These are phyloP conservation scores for Thryonomys swinderianus DNA, from an alignment of 2,113 vertebrate species.

Conservation along the genomic window DNA sequence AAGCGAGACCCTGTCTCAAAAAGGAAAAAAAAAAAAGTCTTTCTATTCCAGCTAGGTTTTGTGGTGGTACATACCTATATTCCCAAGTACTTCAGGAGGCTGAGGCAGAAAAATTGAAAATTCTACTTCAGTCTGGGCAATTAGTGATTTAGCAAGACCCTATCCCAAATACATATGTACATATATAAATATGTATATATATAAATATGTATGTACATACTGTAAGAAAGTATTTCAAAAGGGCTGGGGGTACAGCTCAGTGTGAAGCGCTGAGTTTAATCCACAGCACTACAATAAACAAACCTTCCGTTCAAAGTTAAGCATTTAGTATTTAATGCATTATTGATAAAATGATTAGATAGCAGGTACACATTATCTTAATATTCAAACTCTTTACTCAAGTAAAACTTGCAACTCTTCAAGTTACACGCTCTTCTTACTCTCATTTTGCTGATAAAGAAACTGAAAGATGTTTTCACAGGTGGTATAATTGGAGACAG, in stretches of 20 bases:
- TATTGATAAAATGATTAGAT: slow-evolving; percentile 26
- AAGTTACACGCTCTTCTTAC: neutral
- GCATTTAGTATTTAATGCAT: neutral
- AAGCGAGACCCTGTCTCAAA: no score
- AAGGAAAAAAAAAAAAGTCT: no score
- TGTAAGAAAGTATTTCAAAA: neutral
- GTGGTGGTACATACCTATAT: neutral
- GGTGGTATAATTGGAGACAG: neutral
- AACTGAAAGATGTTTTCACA: slow-evolving; percentile 14
- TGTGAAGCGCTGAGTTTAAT: neutral
- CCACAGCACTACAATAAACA: neutral
- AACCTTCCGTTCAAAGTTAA: slow-evolving; percentile 6
- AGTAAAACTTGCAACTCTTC: slow-evolving; percentile 11
- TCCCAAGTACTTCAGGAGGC: neutral
- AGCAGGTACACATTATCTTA: neutral
- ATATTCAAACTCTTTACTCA: neutral
- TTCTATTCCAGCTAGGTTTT: neutral
- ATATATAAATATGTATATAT: neutral
- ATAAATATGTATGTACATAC: neutral
- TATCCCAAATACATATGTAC: neutral
- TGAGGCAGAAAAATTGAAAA: neutral
- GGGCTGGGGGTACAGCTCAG: neutral
- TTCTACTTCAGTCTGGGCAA: neutral
- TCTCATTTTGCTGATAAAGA: slow-evolving; percentile 38
- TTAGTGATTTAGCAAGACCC: neutral